Evolutionary conservation across 2,888 invertebrate species (phyloP).

Genomic region (Napeogenes sylphis): DNA sequence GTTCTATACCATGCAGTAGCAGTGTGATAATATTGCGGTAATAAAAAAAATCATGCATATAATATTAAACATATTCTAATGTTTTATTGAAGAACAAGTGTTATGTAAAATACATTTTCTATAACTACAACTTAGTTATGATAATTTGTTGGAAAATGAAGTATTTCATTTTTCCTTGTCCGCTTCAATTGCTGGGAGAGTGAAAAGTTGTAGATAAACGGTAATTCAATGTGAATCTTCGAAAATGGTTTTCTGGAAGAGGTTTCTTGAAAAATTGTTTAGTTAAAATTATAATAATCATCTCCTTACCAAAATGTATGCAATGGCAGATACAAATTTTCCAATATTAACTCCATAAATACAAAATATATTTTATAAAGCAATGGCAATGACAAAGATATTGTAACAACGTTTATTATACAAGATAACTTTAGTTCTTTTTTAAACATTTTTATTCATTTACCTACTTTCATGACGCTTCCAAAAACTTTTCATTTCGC

Average conservation of each 20-base stretch:
- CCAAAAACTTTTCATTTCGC: slow-evolving; percentile 29
- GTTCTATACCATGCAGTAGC: too few species aligned
- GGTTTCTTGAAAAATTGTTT: background rate
- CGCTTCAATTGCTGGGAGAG: slow-evolving; percentile 32
- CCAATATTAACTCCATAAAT: too few species aligned
- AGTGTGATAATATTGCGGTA: too few species aligned
- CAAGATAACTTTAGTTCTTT: too few species aligned
- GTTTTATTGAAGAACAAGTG: too few species aligned
- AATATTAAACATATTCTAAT: too few species aligned
- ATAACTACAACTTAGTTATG: slow-evolving; percentile 20
- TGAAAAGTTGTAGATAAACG: slow-evolving; percentile 31
- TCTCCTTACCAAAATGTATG: background rate
- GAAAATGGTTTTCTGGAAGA: slow-evolving; percentile 30
- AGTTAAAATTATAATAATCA: background rate
- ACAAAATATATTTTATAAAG: too few species aligned
- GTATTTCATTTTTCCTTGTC: slow-evolving; percentile 34
- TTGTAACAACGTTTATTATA: too few species aligned
- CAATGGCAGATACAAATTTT: too few species aligned
- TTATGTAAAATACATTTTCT: slow-evolving; percentile 11
- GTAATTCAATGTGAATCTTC: slow-evolving; percentile 39
- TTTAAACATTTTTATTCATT: background rate
- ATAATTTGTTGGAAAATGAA: slow-evolving; percentile 29
- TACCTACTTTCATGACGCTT: slow-evolving; percentile 25
- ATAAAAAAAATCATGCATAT: too few species aligned
- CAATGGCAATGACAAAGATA: too few species aligned